Evolutionary conservation across 1,140 invertebrate genomes (phyloP).

Genomic region (Drosophila pseudoananassae): DNA sequence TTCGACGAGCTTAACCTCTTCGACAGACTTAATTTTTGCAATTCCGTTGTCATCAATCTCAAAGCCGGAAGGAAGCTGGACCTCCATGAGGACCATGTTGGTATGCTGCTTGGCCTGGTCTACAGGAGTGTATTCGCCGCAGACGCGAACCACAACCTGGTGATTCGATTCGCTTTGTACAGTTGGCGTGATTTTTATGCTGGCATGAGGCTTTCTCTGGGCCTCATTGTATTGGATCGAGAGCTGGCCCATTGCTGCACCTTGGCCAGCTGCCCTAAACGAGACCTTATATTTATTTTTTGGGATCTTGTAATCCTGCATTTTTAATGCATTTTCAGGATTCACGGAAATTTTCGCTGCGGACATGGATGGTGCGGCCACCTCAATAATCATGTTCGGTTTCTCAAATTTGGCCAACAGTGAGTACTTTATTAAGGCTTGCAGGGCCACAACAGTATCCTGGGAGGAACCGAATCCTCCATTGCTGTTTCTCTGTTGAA

Average conservation of each 20-base stretch:
- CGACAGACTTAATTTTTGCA: slow-evolving; percentile 34
- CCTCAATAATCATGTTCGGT: slow-evolving; percentile 46
- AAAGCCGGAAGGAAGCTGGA: slow-evolving; percentile 93
- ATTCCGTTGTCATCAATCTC: slow-evolving; percentile 84
- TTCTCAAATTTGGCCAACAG: slow-evolving; percentile 43
- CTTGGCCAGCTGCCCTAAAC: slow-evolving; percentile 89
- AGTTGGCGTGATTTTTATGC: slow-evolving; percentile 91
- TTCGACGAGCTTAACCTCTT: slow-evolving; percentile 87
- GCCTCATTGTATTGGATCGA: slow-evolving; percentile 92
- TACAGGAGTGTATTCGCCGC: slow-evolving; percentile 84
- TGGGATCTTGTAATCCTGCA: slow-evolving; percentile 81
- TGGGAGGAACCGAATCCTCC: slow-evolving; percentile 91
- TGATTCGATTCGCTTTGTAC: slow-evolving; percentile 89
- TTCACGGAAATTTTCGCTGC: slow-evolving; percentile 75
- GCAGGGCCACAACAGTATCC: slow-evolving; percentile 88
- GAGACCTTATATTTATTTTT: slow-evolving; percentile 69
- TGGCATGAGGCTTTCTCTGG: slow-evolving; percentile 90
- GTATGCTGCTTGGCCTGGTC: slow-evolving; percentile 80
- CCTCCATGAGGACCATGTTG: slow-evolving; percentile 96
- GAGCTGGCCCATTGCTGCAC: slow-evolving; percentile 91
- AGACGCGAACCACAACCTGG: slow-evolving; percentile 90
- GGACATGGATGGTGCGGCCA: neutral
- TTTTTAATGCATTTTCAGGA: slow-evolving; percentile 82
- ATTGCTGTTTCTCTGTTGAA: slow-evolving; percentile 89
- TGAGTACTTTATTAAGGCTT: slow-evolving; percentile 87